phyloP scores from a whole-genome alignment of 2,797 vertebrate genomes.

The Enteromius radiatus region DNA sequence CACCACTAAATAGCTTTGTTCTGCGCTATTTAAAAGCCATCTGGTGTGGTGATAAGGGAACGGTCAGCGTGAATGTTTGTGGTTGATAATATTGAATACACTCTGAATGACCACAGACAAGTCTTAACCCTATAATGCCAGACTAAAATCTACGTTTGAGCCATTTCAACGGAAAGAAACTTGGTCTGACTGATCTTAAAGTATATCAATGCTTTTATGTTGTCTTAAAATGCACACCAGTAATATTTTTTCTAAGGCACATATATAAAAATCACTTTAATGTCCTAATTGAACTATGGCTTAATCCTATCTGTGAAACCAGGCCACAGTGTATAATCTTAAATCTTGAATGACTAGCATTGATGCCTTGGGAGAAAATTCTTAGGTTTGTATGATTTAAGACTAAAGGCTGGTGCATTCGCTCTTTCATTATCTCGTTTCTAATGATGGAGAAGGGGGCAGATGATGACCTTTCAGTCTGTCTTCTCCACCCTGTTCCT shows the following conservation, averaged over 20 bases:
- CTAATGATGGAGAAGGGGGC: slow-evolving; percentile 11
- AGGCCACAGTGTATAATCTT: not conserved
- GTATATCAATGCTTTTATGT: no score
- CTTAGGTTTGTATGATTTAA: not conserved
- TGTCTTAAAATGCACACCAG: no score
- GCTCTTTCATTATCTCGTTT: slow-evolving; percentile 28
- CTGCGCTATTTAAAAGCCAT: slow-evolving; percentile 47
- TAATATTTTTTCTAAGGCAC: no score
- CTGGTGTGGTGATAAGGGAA: slow-evolving; percentile 16
- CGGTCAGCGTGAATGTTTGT: not conserved
- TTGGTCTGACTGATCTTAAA: no score
- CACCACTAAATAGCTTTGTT: slow-evolving; percentile 26
- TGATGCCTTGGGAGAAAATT: not conserved
- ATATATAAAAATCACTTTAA: no score
- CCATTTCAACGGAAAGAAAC: no score
- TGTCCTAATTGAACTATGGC: no score
- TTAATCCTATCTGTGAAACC: no score
- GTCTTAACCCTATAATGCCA: no score
- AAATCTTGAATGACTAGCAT: not conserved
- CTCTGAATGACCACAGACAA: not conserved
- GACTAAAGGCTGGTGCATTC: not conserved
- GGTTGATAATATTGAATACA: not conserved
- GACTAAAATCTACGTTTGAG: no score
- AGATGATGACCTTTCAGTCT: not conserved
- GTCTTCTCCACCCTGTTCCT: slow-evolving; percentile 9